A percentile compares a stretch with the other conserved stretches of the same genome.
phyloP scores from a whole-genome alignment of 2,113 vertebrate genomes.

The Ibidorhyncha struthersii region DNA sequence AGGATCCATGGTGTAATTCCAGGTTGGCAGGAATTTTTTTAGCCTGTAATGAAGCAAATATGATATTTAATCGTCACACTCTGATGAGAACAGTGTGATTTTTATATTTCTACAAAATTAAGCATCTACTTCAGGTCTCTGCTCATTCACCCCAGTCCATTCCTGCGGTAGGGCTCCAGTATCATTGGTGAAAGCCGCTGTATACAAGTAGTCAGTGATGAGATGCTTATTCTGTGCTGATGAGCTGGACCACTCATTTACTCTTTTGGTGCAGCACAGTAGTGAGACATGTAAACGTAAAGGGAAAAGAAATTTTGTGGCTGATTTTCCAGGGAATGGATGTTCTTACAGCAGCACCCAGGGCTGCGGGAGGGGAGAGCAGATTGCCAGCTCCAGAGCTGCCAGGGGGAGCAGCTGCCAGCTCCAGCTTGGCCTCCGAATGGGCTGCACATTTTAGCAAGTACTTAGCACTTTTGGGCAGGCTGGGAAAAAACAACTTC shows the following conservation, averaged over 20 bases:
- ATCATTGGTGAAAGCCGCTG: neutral
- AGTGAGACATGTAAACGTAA: neutral
- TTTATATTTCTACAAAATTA: neutral
- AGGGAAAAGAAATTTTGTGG: neutral
- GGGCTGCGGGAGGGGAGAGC: neutral
- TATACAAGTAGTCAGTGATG: neutral
- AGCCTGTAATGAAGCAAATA: neutral
- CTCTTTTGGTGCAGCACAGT: neutral
- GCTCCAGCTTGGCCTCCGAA: neutral
- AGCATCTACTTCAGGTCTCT: neutral
- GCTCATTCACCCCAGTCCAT: neutral
- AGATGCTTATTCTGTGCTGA: neutral
- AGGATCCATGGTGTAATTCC: neutral
- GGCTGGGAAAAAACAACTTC: conserved; percentile 14
- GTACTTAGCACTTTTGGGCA: neutral
- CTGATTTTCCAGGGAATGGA: neutral
- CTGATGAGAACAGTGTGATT: neutral
- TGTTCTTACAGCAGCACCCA: neutral
- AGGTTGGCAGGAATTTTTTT: neutral
- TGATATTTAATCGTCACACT: neutral
- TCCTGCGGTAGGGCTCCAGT: neutral
- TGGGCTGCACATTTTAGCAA: conserved; percentile 13
- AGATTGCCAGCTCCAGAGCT: neutral
- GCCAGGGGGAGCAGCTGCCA: neutral
- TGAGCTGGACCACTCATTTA: neutral